Conservation (phyloP, 2,888 invertebrate genomes). For the Agrotis ipsilon region DNA sequence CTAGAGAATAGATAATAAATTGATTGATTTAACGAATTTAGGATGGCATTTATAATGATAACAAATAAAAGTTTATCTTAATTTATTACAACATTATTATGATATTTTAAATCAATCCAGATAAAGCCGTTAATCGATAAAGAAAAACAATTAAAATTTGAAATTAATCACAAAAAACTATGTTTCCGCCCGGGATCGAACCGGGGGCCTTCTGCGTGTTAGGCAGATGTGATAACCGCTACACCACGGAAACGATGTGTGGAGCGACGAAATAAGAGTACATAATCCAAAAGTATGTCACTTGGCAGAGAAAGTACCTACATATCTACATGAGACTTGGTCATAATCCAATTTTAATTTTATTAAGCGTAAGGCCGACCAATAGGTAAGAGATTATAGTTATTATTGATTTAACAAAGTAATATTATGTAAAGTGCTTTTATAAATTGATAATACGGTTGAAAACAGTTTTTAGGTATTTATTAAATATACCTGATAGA, state of each 20-base stretch:
- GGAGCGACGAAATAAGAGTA: conserved; percentile 58
- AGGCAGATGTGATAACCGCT: conserved; percentile 98
- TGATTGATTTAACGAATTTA: too few species aligned
- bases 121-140: not conserved
- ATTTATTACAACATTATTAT: too few species aligned
- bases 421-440: too few species aligned
- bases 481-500: too few species aligned
- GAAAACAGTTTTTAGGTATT: too few species aligned
- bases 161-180: conserved; percentile 63
- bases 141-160: not conserved
- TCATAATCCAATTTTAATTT: conserved; percentile 4
- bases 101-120: not conserved
- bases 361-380: too few species aligned
- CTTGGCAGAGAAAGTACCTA: conserved; percentile 9
- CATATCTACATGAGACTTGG: not conserved
- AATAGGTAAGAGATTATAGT: too few species aligned
- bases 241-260: conserved; percentile 92
- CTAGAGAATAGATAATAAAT: not conserved
- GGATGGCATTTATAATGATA: too few species aligned
- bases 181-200: conserved; percentile 97
- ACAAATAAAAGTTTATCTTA: too few species aligned
- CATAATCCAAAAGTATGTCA: not conserved
- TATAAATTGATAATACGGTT: too few species aligned
- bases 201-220: conserved; percentile 98
- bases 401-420: too few species aligned